Percentiles rank a stretch among this genome's conserved stretches.
Conservation (phyloP, 2,113 vertebrate species). For the Marmota monax region DNA sequence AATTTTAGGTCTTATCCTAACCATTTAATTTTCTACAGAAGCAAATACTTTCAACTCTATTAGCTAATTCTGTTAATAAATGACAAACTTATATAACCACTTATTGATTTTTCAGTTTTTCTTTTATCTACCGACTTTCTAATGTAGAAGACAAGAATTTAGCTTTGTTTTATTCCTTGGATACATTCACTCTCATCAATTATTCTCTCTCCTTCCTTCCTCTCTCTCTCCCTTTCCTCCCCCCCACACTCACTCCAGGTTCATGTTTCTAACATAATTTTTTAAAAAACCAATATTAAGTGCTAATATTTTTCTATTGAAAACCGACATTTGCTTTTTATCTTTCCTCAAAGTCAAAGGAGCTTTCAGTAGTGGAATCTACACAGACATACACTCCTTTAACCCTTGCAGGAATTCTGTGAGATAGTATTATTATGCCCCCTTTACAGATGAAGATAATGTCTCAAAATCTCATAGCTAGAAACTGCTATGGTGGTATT, state of each 20-base stretch:
- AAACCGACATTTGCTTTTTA: neutral
- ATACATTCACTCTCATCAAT: neutral
- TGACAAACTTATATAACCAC: neutral
- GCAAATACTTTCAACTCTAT: neutral
- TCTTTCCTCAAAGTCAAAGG: neutral
- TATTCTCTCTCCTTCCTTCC: neutral
- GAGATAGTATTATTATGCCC: neutral
- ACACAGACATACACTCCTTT: neutral
- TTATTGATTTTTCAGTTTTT: conserved; percentile 47
- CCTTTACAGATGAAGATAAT: neutral
- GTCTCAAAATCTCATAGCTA: neutral
- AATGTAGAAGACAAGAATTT: neutral
- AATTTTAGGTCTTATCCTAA: neutral
- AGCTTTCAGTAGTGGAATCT: neutral
- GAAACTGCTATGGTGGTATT: neutral
- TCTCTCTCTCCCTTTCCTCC: neutral
- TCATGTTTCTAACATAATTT: neutral
- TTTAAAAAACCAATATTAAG: neutral
- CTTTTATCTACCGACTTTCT: neutral
- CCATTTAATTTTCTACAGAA: conserved; percentile 1
- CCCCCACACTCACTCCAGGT: neutral
- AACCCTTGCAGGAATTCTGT: neutral
- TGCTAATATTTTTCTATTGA: neutral
- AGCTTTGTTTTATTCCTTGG: neutral
- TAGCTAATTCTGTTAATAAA: conserved; percentile 48